These are phyloP conservation scores for Tragulus kanchil DNA, from an alignment of 2,113 vertebrate species.

Conservation along the genomic window DNA sequence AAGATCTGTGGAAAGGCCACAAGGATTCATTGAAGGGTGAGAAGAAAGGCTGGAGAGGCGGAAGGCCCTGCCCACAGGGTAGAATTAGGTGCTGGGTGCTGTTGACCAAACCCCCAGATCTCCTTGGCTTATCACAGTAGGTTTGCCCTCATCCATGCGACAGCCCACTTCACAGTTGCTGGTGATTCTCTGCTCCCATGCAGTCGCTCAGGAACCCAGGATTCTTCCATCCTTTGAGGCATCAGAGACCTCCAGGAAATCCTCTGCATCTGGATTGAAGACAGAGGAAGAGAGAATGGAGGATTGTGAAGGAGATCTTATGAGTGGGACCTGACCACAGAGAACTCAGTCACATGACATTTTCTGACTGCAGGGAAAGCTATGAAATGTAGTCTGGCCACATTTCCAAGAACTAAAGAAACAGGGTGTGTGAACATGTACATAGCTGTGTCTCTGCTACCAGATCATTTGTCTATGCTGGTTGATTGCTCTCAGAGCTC, in stretches of 20 bases:
- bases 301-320: neutral
- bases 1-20: slow-evolving; percentile 55
- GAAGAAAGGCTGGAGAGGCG: neutral
- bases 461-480: neutral
- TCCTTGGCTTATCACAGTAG: neutral
- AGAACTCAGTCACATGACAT: neutral
- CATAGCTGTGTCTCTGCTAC: neutral
- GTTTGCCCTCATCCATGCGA: neutral
- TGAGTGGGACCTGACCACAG: neutral
- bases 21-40: neutral
- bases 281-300: neutral
- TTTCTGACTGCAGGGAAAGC: neutral
- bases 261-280: neutral
- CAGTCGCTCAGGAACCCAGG: neutral
- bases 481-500: neutral
- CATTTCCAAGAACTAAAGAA: neutral
- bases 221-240: neutral
- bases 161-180: fast-evolving
- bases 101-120: neutral
- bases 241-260: neutral
- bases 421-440: neutral
- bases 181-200: neutral
- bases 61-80: no score
- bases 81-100: neutral
- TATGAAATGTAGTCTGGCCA: neutral